Percentiles rank a stretch among this genome's conserved stretches.
These are phyloP conservation scores for Catocala sponsa DNA, from an alignment of 2,888 invertebrate species.

Conservation along the genomic window DNA sequence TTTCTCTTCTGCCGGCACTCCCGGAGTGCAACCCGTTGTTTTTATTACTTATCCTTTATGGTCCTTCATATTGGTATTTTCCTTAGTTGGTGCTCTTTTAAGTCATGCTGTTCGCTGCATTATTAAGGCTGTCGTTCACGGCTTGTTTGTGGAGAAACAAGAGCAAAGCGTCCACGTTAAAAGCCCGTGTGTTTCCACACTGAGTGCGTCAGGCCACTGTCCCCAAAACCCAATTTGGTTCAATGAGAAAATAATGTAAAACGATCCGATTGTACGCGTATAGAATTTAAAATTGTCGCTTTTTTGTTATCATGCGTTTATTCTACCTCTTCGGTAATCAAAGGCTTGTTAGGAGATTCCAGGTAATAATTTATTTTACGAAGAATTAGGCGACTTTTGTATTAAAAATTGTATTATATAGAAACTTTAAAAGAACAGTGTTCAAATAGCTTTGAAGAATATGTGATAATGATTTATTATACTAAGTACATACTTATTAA, in stretches of 20 bases:
- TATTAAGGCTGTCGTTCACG: too few relatives aligned
- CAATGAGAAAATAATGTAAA: constrained; percentile 76
- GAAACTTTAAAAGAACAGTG: too few relatives aligned
- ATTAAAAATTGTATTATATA: not conserved
- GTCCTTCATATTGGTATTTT: too few relatives aligned
- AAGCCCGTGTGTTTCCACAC: constrained; percentile 36
- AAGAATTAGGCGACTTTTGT: not conserved
- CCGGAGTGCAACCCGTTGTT: too few relatives aligned
- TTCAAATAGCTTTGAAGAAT: too few relatives aligned
- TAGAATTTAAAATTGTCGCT: constrained; percentile 66
- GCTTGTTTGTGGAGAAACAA: not conserved
- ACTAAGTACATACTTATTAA: too few relatives aligned
- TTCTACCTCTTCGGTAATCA: constrained; percentile 41
- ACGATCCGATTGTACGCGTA: constrained; percentile 69
- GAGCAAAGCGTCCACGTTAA: not conserved
- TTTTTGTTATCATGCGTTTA: constrained; percentile 46
- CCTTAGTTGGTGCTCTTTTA: too few relatives aligned
- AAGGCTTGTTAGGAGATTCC: constrained; percentile 46
- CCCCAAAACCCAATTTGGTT: constrained; percentile 71
- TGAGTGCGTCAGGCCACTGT: constrained; percentile 48
- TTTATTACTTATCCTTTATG: too few relatives aligned
- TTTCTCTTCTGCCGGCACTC: too few relatives aligned
- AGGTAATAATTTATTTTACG: constrained; percentile 22
- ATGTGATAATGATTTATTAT: too few relatives aligned
- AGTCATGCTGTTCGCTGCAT: too few relatives aligned